Conservation (phyloP, 1,140 invertebrate species). For the Panulirus ornatus region DNA sequence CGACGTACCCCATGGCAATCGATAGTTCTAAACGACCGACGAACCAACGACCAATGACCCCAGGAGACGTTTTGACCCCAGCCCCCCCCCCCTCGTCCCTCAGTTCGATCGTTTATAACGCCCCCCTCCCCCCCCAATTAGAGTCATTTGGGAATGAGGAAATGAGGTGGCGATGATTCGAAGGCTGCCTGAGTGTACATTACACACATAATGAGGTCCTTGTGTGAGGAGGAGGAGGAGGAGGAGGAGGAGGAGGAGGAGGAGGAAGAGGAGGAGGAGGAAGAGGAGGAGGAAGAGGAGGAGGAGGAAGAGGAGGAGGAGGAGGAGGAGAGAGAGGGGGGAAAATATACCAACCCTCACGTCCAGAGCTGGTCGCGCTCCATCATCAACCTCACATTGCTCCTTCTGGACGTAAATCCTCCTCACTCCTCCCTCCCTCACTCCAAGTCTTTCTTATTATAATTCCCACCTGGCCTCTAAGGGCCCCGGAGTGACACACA, state of each 20-base stretch:
- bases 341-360: neutral
- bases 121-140: neutral
- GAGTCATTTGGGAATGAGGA: neutral
- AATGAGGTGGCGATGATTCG: neutral
- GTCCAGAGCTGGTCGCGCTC: too few relatives aligned
- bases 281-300: neutral
- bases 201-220: too few relatives aligned
- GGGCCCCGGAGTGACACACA: too few relatives aligned
- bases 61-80: neutral
- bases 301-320: neutral
- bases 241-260: neutral
- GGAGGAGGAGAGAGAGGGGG: neutral
- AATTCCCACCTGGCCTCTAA: too few relatives aligned
- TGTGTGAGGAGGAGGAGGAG: neutral
- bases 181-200: too few relatives aligned
- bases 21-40: too few relatives aligned
- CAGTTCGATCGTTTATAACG: neutral
- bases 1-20: too few relatives aligned
- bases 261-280: slow-evolving; percentile 5
- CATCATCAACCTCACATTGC: too few relatives aligned
- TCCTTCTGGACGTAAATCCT: too few relatives aligned
- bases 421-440: too few relatives aligned
- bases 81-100: neutral
- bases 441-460: too few relatives aligned
- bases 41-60: too few relatives aligned